Evolutionary conservation across 2,888 invertebrate genomes (phyloP).

Genomic region (Pristionchus maxplancki): DNA sequence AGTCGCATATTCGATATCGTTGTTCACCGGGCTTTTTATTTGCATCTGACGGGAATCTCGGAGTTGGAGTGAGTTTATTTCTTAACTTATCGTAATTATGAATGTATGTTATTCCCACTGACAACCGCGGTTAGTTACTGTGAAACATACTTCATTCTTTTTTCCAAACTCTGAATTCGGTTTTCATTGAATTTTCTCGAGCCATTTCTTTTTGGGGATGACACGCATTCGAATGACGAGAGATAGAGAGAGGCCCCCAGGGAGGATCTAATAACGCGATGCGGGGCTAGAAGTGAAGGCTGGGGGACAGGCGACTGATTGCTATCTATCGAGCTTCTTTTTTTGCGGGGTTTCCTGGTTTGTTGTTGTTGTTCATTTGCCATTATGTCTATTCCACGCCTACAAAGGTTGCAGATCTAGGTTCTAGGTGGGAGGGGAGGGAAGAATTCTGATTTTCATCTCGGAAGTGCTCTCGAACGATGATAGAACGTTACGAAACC

Average conservation of each 20-base stretch:
- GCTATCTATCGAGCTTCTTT: background rate
- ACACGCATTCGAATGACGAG: background rate
- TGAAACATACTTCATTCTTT: background rate
- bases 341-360: background rate
- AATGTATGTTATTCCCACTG: too few species aligned
- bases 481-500: background rate
- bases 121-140: too few species aligned
- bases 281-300: background rate
- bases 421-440: too few species aligned
- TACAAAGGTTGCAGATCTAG: too few species aligned
- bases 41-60: too few species aligned
- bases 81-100: too few species aligned
- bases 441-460: too few species aligned
- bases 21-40: too few species aligned
- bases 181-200: background rate
- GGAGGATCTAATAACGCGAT: constrained; percentile 13
- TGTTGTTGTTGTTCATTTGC: background rate
- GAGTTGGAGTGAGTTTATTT: too few species aligned
- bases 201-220: background rate
- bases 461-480: background rate
- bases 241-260: background rate
- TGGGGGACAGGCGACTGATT: background rate
- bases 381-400: background rate
- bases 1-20: background rate
- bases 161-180: background rate